Base-by-base conservation (phyloP, 2,797 vertebrate species). In the Rhynchotus rufescens region DNA sequence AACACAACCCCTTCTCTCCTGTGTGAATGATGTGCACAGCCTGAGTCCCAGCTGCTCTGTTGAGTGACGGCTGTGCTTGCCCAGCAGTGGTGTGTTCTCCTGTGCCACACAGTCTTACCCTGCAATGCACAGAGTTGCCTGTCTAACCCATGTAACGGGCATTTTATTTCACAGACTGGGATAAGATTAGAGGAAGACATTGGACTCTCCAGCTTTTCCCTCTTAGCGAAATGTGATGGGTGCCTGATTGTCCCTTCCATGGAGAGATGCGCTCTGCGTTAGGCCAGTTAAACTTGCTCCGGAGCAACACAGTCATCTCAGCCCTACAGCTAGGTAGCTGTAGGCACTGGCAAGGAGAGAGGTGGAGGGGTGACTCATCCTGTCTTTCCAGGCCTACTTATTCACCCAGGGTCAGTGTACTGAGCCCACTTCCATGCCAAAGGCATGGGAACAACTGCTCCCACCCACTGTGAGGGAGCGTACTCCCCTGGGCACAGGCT, bases 391-490 rank as follows among this genome's bases (percentile, higher is more conserved):
- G 73, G 36, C 19, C 51, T 15, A 14, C 20, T 13, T 65, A 32
- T 32, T 77, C 34, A 56, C 59, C 12, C 13, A 44, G 76, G 54
- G 34, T 34, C 80, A 71, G 52, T 75, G 40, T 38, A 19, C 45
- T 4, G 17, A 85, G 68, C 10, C 10, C 3, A 30, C 52, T 60
- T 82, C 23, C 54, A 45, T 51, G 59, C 22, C 14, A n/a, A 8
- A 2, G 4, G 25, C 26, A n/a, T 1, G 3, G 44, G 34, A 60
- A 23, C 44, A 60, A 23, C 51, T 32, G 38, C 49, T 76, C 13
- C 10, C 1, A 0, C 15, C 64, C 45, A 40, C 62, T 15, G 45
- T 2, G 2, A 54, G 47, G 54, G n/a, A 68, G 21, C 0, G 0
- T 44, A 42, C 28, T 57, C 34, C 62, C 26, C 34, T 25, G 30